A percentile compares a stretch with the other conserved stretches of the same genome.
phyloP scores from a whole-genome alignment of 2,113 vertebrate genomes.

The Electrona antarctica region DNA sequence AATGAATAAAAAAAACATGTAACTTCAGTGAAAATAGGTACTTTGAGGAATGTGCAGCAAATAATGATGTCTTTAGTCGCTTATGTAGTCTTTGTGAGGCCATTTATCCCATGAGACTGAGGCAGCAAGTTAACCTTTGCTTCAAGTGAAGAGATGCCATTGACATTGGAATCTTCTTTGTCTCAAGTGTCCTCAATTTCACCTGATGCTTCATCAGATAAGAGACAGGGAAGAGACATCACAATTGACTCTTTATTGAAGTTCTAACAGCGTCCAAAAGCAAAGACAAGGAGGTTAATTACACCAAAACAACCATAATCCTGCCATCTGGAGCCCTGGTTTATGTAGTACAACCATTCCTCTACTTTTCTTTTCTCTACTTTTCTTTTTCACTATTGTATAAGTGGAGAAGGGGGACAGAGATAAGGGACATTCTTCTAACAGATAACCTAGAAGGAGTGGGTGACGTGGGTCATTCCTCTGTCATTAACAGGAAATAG shows the following conservation, averaged over 20 bases:
- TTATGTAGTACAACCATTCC: background rate
- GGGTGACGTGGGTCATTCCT: slow-evolving; percentile 23
- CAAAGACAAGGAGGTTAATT: slow-evolving; percentile 6
- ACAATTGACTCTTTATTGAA: slow-evolving; percentile 47
- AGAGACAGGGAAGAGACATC: slow-evolving; percentile 41
- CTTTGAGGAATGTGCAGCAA: background rate
- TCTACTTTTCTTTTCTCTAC: background rate
- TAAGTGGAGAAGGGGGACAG: slow-evolving; percentile 34
- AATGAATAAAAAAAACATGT: slow-evolving; percentile 9
- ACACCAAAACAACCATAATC: slow-evolving; percentile 25
- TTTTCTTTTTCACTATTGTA: background rate
- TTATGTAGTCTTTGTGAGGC: slow-evolving; percentile 2
- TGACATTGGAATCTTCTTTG: slow-evolving; percentile 35
- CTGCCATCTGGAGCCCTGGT: background rate
- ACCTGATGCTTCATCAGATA: slow-evolving; percentile 31
- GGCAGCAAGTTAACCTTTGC: slow-evolving; percentile 64
- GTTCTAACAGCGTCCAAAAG: slow-evolving; percentile 22
- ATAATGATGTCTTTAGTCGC: background rate
- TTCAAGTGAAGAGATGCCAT: slow-evolving; percentile 21
- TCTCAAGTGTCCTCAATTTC: slow-evolving; percentile 32
- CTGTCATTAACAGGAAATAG: slow-evolving; percentile 7
- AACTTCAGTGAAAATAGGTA: slow-evolving; percentile 10
- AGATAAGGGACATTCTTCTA: slow-evolving; percentile 65
- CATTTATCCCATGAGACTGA: slow-evolving; percentile 39
- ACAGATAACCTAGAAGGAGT: slow-evolving; percentile 47